These are phyloP conservation scores for Patiria miniata DNA, from an alignment of 35 echinoderm and acorn worm genomes.

Conservation along the genomic window DNA sequence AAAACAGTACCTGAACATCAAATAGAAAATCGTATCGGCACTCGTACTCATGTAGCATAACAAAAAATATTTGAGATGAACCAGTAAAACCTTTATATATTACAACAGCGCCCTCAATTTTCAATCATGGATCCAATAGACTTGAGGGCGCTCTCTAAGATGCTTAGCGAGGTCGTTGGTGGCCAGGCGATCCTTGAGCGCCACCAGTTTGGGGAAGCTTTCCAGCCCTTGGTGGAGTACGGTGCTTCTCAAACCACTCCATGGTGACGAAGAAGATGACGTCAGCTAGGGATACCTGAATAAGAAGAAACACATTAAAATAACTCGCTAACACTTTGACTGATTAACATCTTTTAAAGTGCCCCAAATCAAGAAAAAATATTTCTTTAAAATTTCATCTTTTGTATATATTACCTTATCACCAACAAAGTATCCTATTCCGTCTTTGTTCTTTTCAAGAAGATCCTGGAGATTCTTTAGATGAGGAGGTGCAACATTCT, in stretches of 20 bases:
- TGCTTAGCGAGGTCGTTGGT: conserved; percentile 1
- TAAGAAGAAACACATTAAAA: background rate
- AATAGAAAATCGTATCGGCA: too few relatives aligned
- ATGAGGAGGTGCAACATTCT: conserved; percentile 1
- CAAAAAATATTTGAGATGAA: too few relatives aligned
- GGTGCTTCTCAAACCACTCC: background rate
- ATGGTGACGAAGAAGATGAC: conserved; percentile 19
- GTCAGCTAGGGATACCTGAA: background rate
- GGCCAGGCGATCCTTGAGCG: background rate
- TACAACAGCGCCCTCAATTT: background rate
- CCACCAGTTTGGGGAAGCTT: background rate
- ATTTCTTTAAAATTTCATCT: too few relatives aligned
- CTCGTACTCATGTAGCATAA: too few relatives aligned
- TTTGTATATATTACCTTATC: conserved; percentile 49
- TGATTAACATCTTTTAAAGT: too few relatives aligned
- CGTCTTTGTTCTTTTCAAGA: conserved; percentile 10
- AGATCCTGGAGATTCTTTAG: conserved; percentile 12
- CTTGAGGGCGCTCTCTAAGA: conserved; percentile 4
- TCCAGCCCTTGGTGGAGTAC: background rate
- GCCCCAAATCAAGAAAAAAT: too few relatives aligned
- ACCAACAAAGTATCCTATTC: conserved; percentile 33
- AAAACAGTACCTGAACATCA: too few relatives aligned
- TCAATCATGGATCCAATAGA: background rate
- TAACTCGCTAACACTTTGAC: too few relatives aligned
- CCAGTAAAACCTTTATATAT: too few relatives aligned